Evolutionary conservation across 1,140 invertebrate genomes (phyloP).

Genomic region (Myzus persicae): DNA sequence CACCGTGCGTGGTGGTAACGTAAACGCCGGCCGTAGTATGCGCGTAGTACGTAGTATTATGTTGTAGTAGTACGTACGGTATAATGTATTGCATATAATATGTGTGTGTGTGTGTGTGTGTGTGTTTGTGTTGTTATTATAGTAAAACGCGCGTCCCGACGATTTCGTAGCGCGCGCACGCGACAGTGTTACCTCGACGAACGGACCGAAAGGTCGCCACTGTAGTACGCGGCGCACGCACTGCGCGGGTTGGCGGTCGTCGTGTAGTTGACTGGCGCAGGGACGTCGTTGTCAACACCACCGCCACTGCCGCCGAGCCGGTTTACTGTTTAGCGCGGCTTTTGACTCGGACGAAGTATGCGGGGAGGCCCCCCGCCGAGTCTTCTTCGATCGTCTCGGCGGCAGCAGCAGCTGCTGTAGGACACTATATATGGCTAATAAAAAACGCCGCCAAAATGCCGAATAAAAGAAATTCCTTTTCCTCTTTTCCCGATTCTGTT

Average conservation of each 20-base stretch:
- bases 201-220: neutral
- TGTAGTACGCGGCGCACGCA: neutral
- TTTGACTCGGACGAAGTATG: neutral
- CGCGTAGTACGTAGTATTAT: neutral
- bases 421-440: too few species aligned
- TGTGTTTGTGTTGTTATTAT: neutral
- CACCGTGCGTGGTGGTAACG: conserved; percentile 18
- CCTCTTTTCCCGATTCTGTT: neutral
- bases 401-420: neutral
- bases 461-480: neutral
- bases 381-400: neutral
- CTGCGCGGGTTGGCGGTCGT: neutral
- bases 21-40: conserved; percentile 5
- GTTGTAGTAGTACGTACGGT: neutral
- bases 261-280: neutral
- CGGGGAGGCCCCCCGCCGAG: neutral
- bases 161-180: neutral
- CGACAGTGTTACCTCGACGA: neutral
- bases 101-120: too few species aligned
- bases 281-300: neutral
- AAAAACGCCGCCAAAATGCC: too few species aligned
- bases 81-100: neutral
- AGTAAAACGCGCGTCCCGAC: neutral
- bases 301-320: too few species aligned
- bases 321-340: neutral